Base-by-base conservation (phyloP, 2,888 invertebrate genomes). In the Lydus trimaculatus region DNA sequence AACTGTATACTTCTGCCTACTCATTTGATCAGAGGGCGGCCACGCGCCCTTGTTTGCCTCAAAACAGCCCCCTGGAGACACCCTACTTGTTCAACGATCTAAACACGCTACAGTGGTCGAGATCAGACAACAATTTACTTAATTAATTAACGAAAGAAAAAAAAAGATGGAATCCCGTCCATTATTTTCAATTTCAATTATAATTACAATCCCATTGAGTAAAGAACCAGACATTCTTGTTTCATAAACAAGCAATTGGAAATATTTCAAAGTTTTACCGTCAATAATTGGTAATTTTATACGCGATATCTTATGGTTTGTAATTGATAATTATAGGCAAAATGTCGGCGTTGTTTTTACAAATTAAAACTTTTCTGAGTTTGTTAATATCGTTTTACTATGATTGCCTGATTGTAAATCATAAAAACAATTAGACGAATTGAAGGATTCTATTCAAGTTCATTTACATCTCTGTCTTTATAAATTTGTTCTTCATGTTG, bases 31-130 rank as follows among this genome's bases (percentile, higher is more conserved):
- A 72, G 64, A 59, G 67, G 72, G 72, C 69, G 75, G 75, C 64
- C 77, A 78, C 79, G 78, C 79, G 78, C 67, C 66, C 76, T 76
- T 79, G 79, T 79, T 79, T 79, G 73, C 70, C 65, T 65, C 72
- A 78, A 76, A 78, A 76, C 76, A 72, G 71, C 74, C 75, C 77
- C 78, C 75, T 68, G 65, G 72, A 63, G 65, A 64, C 60, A 65
- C 28, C 58, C 33, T 25, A 25, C 31, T 33, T 33, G 61, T 39
- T 33, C 60, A 59, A 20, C 48, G 25, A 56, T 23, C 56, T 15
- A 56, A 56, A 56, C 56, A 56, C 56, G 56, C 56, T 13, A 56
- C 56, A 48, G 8, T 48, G 2, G 2, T 7, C 20, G 25, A 25
- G 25, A 56, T 15, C n/a, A 56, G 25, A 15, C 56, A n/a, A 28